phyloP scores from a whole-genome alignment of 2,888 invertebrate species.

The Oligia latruncula region DNA sequence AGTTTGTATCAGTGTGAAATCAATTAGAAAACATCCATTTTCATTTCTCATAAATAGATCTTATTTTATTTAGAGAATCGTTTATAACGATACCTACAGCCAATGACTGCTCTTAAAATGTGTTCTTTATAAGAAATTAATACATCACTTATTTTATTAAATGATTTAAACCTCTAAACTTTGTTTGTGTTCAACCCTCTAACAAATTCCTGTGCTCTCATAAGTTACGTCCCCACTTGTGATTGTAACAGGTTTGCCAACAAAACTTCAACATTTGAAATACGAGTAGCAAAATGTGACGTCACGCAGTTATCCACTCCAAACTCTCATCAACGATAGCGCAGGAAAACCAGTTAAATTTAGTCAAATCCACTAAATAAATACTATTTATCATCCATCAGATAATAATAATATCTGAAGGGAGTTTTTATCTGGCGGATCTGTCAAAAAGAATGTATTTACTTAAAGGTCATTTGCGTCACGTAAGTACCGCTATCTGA shows the following conservation, averaged over 20 bases:
- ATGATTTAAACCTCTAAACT: constrained; percentile 82
- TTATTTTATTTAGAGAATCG: constrained; percentile 68
- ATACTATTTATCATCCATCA: neutral
- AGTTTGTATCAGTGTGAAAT: constrained; percentile 50
- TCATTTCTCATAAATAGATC: constrained; percentile 54
- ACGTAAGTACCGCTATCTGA: neutral
- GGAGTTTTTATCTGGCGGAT: neutral
- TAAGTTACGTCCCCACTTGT: neutral
- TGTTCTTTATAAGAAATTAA: constrained; percentile 87
- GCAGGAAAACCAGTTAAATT: neutral
- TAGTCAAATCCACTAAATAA: neutral
- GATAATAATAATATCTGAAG: neutral
- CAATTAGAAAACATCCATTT: constrained; percentile 46
- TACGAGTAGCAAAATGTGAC: neutral
- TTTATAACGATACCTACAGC: constrained; percentile 74
- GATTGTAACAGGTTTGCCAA: constrained; percentile 1
- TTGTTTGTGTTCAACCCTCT: constrained; percentile 52
- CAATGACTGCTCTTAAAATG: constrained; percentile 87
- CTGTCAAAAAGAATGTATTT: neutral
- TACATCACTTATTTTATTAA: constrained; percentile 90
- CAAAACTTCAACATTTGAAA: neutral
- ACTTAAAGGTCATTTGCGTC: too few species aligned
- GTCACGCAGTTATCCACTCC: neutral
- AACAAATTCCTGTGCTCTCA: constrained; percentile 20
- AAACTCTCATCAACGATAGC: neutral